phyloP scores from a whole-genome alignment of 2,888 invertebrate species.

The Gisinianus flammeolus region DNA sequence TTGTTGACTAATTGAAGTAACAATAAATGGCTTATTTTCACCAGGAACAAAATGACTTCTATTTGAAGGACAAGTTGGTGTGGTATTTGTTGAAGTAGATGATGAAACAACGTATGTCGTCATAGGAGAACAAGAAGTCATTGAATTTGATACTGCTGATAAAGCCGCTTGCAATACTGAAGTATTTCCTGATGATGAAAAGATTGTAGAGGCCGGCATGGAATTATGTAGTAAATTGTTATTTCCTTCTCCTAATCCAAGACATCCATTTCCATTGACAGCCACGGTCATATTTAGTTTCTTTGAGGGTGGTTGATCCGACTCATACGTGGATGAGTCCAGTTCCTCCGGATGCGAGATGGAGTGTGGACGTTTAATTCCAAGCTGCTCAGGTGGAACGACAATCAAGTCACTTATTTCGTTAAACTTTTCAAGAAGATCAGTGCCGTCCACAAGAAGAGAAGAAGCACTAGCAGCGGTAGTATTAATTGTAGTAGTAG shows the following conservation, averaged over 20 bases:
- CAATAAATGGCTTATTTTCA: not conserved
- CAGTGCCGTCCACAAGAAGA: constrained; percentile 42
- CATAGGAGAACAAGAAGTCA: not conserved
- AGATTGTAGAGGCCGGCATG: not conserved
- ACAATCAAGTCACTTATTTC: constrained; percentile 59
- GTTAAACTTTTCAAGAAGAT: constrained; percentile 58
- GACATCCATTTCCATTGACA: constrained; percentile 42
- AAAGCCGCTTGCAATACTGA: constrained; percentile 20
- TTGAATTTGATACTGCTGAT: not conserved
- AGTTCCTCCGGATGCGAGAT: constrained; percentile 13
- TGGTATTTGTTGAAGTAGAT: not conserved
- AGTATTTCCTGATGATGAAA: not conserved
- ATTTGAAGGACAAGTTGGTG: not conserved
- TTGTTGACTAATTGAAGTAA: not conserved
- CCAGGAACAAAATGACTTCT: not conserved
- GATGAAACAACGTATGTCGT: not conserved
- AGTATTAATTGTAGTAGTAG: constrained; percentile 5
- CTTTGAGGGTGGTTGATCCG: constrained; percentile 38
- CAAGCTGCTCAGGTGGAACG: constrained; percentile 59
- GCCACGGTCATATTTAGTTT: constrained; percentile 43
- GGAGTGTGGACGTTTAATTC: constrained; percentile 51
- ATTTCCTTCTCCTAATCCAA: constrained; percentile 18
- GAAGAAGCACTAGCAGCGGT: constrained; percentile 17
- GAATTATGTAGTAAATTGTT: no score
- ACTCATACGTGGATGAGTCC: not conserved